Evolutionary conservation across 2,797 vertebrate species (phyloP).

Genomic region (Telmatherina bonti): DNA sequence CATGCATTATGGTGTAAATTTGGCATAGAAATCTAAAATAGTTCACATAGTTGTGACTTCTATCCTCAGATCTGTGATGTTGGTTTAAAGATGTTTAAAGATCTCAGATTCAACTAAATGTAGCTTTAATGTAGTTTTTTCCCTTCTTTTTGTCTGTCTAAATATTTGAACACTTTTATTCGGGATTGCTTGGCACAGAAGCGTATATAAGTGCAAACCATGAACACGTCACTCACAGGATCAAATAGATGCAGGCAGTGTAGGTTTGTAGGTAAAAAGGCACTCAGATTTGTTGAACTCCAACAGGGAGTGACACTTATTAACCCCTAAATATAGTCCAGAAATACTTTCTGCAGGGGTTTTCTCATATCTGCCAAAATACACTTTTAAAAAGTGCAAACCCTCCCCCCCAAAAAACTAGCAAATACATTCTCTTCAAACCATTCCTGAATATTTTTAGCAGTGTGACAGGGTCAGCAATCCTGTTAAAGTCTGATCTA

Average conservation of each 20-base stretch:
- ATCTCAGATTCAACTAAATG: background rate
- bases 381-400: too few relatives aligned
- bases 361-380: background rate
- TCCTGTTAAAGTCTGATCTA: background rate
- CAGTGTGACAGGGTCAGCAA: too few relatives aligned
- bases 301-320: conserved; percentile 18
- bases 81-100: background rate
- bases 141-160: background rate
- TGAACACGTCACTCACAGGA: conserved; percentile 9
- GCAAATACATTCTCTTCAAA: too few relatives aligned
- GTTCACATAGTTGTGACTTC: background rate
- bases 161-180: background rate
- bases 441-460: too few relatives aligned
- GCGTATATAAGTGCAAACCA: conserved; percentile 20
- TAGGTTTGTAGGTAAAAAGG: conserved; percentile 49
- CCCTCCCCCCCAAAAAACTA: too few relatives aligned
- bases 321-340: background rate
- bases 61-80: background rate
- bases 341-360: background rate
- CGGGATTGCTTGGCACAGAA: conserved; percentile 22
- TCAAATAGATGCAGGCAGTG: background rate
- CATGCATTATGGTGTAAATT: too few relatives aligned
- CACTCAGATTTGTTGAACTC: conserved; percentile 23
- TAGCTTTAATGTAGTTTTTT: too few relatives aligned
- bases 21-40: background rate